A percentile compares a stretch with the other conserved stretches of the same genome.
Evolutionary conservation across 2,888 invertebrate genomes (phyloP).

Genomic region (Hipparchia sbordonii): DNA sequence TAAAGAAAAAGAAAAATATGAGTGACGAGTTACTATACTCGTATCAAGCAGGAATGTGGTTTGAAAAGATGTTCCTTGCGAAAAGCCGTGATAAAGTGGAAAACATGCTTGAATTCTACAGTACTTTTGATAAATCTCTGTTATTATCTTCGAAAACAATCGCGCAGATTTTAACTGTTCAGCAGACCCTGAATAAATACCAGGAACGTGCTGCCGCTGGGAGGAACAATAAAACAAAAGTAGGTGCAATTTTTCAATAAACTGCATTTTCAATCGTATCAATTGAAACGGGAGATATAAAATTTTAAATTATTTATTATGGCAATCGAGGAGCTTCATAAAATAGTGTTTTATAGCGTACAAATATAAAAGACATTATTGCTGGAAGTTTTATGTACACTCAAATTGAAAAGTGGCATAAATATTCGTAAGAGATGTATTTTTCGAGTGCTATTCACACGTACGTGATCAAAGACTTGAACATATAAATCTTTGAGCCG

Average conservation of each 20-base stretch:
- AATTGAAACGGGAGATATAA: conserved; percentile 33
- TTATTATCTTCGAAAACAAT: conserved; percentile 11
- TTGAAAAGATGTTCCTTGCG: too few relatives aligned
- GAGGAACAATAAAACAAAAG: conserved; percentile 16
- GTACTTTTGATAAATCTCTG: neutral
- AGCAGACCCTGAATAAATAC: conserved; percentile 9
- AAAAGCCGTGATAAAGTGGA: too few relatives aligned
- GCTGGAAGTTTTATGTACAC: neutral
- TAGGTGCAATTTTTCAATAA: conserved; percentile 23
- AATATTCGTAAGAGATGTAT: neutral
- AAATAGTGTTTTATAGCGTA: conserved; percentile 33
- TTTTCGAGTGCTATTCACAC: neutral
- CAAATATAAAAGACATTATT: conserved; percentile 25
- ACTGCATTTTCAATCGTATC: conserved; percentile 26
- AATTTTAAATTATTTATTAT: conserved; percentile 39
- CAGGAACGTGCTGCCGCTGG: neutral
- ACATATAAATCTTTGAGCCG: too few relatives aligned
- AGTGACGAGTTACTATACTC: too few relatives aligned
- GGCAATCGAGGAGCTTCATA: conserved; percentile 31
- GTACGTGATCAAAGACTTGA: too few relatives aligned
- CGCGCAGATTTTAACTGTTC: neutral
- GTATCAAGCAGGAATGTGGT: too few relatives aligned
- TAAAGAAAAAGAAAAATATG: too few relatives aligned
- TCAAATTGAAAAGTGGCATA: conserved; percentile 9
- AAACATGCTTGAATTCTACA: too few relatives aligned